Evolutionary conservation across 2,113 vertebrate genomes (phyloP).

Genomic region (Daphoenositta chrysoptera): DNA sequence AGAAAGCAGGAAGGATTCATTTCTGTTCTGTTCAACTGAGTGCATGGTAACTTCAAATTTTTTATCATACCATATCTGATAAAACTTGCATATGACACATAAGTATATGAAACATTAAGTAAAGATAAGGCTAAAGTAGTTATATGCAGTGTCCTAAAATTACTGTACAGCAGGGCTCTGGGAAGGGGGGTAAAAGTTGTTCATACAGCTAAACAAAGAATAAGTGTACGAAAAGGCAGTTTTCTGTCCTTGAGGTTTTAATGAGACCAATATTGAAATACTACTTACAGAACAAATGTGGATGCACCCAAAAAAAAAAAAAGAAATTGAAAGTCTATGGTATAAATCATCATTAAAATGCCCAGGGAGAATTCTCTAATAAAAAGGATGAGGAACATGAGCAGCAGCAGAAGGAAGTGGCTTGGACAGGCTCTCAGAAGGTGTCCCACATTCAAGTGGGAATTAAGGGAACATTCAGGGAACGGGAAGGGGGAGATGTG

Average conservation of each 20-base stretch:
- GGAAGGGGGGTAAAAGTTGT: fast-evolving
- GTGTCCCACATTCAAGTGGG: not conserved
- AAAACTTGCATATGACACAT: not conserved
- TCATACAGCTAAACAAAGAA: not conserved
- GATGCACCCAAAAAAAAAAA: not conserved
- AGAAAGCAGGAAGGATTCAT: not conserved
- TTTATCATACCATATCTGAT: not conserved
- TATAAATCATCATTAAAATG: not conserved
- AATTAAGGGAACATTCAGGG: no score
- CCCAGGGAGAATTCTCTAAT: not conserved
- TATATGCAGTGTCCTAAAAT: not conserved
- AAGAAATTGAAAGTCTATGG: not conserved
- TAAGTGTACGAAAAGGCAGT: not conserved
- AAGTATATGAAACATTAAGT: not conserved
- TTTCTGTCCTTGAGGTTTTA: not conserved
- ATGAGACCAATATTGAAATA: not conserved
- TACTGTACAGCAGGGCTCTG: not conserved
- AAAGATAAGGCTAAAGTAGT: not conserved
- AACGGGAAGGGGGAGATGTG: not conserved
- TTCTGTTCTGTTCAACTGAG: not conserved
- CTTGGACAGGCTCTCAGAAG: not conserved
- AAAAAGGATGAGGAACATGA: not conserved
- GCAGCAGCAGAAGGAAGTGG: not conserved
- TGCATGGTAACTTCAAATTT: not conserved
- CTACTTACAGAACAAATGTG: not conserved